Conservation (phyloP, 2,797 vertebrate species). For the Chloroceryle amazona region DNA sequence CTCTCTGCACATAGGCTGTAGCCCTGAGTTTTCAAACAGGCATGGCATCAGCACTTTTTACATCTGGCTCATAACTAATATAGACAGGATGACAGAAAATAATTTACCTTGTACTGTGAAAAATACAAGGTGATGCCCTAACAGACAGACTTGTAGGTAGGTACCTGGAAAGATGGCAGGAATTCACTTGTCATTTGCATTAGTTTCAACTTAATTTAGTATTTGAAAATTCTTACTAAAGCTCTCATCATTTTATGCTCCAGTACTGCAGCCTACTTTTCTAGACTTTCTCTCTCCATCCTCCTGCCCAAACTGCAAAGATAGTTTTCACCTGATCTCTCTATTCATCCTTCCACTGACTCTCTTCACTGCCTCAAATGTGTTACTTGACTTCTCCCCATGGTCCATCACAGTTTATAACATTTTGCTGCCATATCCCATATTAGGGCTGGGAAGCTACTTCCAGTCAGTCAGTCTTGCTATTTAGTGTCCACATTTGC, state of each 20-base stretch:
- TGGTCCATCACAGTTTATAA: neutral
- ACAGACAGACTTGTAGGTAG: neutral
- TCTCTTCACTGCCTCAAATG: neutral
- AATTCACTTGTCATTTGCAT: neutral
- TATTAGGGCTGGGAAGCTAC: neutral
- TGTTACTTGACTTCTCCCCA: neutral
- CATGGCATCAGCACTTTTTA: neutral
- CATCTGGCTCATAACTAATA: neutral
- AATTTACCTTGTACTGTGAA: neutral
- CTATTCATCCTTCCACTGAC: neutral
- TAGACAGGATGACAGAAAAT: neutral
- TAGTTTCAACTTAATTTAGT: neutral
- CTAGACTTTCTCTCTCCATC: neutral
- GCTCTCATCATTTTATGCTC: neutral
- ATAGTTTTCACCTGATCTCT: neutral
- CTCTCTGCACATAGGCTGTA: neutral
- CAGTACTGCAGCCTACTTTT: neutral
- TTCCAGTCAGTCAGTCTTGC: neutral
- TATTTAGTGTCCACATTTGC: neutral
- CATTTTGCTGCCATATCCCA: neutral
- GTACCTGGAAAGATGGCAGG: neutral
- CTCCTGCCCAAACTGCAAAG: neutral
- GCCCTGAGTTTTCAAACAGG: neutral
- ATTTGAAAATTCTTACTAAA: neutral
- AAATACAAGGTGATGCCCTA: neutral